Evolutionary conservation across 2,888 invertebrate species (phyloP), one percentile per base, ranked within the genome.

Genomic region (Amblyjoppa proteus): DNA sequence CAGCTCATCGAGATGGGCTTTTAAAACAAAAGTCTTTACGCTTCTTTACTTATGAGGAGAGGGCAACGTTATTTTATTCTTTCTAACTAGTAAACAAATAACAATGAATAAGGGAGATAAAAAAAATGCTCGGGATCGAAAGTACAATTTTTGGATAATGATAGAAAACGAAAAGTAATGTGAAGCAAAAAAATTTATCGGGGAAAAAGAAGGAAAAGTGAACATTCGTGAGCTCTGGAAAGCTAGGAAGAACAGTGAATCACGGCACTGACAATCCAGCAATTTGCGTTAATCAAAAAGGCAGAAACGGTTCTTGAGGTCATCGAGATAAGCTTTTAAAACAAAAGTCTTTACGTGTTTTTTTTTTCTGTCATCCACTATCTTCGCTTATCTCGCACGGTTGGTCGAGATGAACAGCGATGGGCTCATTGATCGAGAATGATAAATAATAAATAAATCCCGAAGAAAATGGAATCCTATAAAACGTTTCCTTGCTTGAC

Each of bases 251-350:
- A 71, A 45, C 71, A 56, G 53, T 45, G 13, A 45, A 45, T 0
- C 45, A 56, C 68, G 64, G 78, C 58, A 86, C 64, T 45, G 73
- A 73, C 51, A 64, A 83, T 78, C 69, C 68, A 86, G 90, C 90
- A 91, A 91, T 92, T 91, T 90, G 90, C 90, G 90, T 90, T 92
- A 91, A 92, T 92, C 91, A 91, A 92, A 91, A 64, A 38, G 16
- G 2, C 2, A 16, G 16, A 64, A 38, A 38, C 16, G 34, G 13
- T 34, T 61, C 4, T 34, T 31, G 38, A 34, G 31, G 31, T 31
- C 34, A 49, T 20, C 34, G 58, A 25, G 58, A 73, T 34, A 28
- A 28, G 58, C 13, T 25, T 25, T 28, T 11, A 25, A 58, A 28
- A 58, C 9, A 28, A n/a, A 68, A 41, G 34, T 31, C 41, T 38